These are phyloP conservation scores for Sebastes minor DNA, from an alignment of 2,797 vertebrate species.

Conservation along the genomic window DNA sequence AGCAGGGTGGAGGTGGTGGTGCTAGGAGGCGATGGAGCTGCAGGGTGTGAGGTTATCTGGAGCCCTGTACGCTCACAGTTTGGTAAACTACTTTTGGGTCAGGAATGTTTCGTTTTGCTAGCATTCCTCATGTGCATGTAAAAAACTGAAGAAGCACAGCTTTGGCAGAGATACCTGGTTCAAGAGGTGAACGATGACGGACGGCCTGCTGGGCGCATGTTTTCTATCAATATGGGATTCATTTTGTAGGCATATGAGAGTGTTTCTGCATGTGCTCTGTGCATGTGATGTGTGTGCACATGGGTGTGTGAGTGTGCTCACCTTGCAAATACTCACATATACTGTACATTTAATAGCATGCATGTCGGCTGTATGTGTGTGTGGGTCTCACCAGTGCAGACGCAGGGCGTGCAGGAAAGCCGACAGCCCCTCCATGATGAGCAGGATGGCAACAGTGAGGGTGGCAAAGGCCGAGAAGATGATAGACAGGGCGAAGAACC, in stretches of 20 bases:
- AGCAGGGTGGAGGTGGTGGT: conserved; percentile 39
- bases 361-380: neutral
- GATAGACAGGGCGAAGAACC: conserved; percentile 88
- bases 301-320: neutral
- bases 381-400: conserved; percentile 91
- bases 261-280: neutral
- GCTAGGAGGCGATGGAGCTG: conserved; percentile 57
- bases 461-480: conserved; percentile 90
- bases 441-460: conserved; percentile 92
- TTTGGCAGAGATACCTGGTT: conserved; percentile 6
- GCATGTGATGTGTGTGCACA: neutral
- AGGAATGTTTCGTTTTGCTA: conserved; percentile 33
- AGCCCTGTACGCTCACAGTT: conserved; percentile 3
- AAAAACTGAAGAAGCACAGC: neutral
- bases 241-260: neutral
- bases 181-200: conserved; percentile 12
- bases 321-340: neutral
- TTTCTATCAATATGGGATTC: conserved; percentile 6
- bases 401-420: conserved; percentile 95
- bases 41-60: conserved; percentile 24
- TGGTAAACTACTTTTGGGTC: conserved; percentile 7
- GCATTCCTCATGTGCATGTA: conserved; percentile 29
- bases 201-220: neutral
- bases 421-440: conserved; percentile 97
- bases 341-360: neutral